Percentiles rank a stretch among this genome's conserved stretches.
These are phyloP conservation scores for Conchocele bisecta DNA, from an alignment of 2,888 invertebrate genomes.

Conservation along the genomic window DNA sequence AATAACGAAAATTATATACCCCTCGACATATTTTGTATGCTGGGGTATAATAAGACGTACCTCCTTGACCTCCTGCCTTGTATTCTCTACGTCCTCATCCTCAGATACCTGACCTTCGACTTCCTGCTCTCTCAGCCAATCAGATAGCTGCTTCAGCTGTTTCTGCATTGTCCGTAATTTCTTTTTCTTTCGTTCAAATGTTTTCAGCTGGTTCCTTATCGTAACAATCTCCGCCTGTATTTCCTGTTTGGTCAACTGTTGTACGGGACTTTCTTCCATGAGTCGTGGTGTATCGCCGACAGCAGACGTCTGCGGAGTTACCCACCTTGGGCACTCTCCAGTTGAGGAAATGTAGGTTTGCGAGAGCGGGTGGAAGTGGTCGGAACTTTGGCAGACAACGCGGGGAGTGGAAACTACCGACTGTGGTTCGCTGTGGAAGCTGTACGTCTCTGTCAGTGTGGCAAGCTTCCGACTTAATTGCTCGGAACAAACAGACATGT, in stretches of 20 bases:
- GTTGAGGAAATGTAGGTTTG: conserved; percentile 42
- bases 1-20: too few relatives aligned
- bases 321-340: conserved; percentile 24
- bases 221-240: conserved; percentile 64
- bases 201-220: conserved; percentile 70
- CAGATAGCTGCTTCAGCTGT: conserved; percentile 67
- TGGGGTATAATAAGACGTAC: conserved; percentile 32
- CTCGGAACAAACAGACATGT: too few relatives aligned
- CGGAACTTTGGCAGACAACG: conserved; percentile 42
- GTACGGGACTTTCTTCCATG: not conserved
- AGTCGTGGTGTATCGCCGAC: conserved; percentile 51
- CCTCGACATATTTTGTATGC: too few relatives aligned
- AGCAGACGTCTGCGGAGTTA: not conserved
- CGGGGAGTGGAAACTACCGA: conserved; percentile 54
- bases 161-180: conserved; percentile 73
- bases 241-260: conserved; percentile 12
- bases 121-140: conserved; percentile 66
- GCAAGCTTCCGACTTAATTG: too few relatives aligned
- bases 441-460: too few relatives aligned
- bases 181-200: conserved; percentile 71
- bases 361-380: conserved; percentile 47
- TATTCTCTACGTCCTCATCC: conserved; percentile 62
- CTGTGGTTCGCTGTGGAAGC: conserved; percentile 1
- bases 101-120: conserved; percentile 47
- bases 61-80: conserved; percentile 63